Percentiles rank a stretch among this genome's conserved stretches.
Evolutionary conservation across 2,113 vertebrate genomes (phyloP).

Genomic region (Ciconia boyciana): DNA sequence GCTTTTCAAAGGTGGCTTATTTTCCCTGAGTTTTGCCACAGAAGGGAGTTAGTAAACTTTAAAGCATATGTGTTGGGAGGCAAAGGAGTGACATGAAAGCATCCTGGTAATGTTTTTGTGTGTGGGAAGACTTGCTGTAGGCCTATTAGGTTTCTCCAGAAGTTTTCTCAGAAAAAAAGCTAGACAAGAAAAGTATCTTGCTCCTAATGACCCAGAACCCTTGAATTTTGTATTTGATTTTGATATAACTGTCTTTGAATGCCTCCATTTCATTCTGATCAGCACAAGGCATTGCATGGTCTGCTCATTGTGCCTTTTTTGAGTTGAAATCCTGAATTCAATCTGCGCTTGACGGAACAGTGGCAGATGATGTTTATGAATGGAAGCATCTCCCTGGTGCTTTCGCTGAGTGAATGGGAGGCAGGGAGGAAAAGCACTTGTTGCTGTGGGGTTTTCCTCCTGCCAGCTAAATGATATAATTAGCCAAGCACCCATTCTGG

Average conservation of each 20-base stretch:
- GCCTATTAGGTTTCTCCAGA: not conserved
- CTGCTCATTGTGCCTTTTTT: not conserved
- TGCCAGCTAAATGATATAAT: not conserved
- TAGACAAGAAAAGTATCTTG: not conserved
- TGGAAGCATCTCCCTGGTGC: not conserved
- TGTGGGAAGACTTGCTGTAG: not conserved
- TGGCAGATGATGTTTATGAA: not conserved
- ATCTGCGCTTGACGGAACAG: not conserved
- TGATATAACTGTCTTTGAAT: not conserved
- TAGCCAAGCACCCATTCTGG: not conserved
- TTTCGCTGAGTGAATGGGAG: not conserved
- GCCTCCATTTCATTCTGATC: not conserved
- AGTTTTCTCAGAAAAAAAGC: not conserved
- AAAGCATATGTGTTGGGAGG: not conserved
- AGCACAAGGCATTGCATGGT: not conserved
- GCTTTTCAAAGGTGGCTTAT: constrained; percentile 38
- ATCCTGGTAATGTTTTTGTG: not conserved
- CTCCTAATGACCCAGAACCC: not conserved
- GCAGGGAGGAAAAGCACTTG: not conserved
- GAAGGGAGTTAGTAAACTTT: constrained; percentile 14
- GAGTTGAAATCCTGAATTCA: not conserved
- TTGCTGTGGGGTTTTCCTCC: fast-evolving
- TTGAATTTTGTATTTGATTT: not conserved
- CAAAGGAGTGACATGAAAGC: not conserved
- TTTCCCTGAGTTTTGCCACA: constrained; percentile 7